Percentiles rank a stretch among this genome's conserved stretches.
These are phyloP conservation scores for Meteorus colon DNA, from an alignment of 2,888 invertebrate species.

Conservation along the genomic window DNA sequence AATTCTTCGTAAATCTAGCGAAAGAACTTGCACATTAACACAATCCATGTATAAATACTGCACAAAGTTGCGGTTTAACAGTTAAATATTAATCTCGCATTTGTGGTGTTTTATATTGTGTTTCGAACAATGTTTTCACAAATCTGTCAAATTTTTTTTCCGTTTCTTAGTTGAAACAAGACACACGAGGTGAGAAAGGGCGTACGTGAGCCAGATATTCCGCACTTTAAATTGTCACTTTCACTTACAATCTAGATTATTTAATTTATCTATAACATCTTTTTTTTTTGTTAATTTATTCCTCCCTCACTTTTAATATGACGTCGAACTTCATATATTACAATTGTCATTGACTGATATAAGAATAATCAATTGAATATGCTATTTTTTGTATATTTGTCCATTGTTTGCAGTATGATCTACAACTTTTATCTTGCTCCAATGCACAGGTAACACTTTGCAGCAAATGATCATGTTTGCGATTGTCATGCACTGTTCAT, in stretches of 20 bases:
- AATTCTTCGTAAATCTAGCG: background rate
- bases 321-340: slow-evolving; percentile 9
- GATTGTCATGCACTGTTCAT: background rate
- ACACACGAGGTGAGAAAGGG: slow-evolving; percentile 69
- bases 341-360: no score
- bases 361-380: no score
- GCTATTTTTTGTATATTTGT: no score
- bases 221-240: slow-evolving; percentile 47
- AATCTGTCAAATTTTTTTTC: slow-evolving; percentile 55
- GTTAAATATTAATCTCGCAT: background rate
- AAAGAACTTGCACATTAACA: slow-evolving; percentile 46
- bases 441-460: background rate
- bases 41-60: slow-evolving; percentile 63
- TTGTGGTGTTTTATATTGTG: slow-evolving; percentile 64
- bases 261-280: slow-evolving; percentile 38
- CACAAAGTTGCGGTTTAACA: slow-evolving; percentile 64
- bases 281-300: slow-evolving; percentile 43
- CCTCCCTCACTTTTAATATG: slow-evolving; percentile 20
- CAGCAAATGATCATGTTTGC: background rate
- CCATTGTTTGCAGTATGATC: background rate
- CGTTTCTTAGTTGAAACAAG: slow-evolving; percentile 67
- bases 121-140: slow-evolving; percentile 60
- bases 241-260: slow-evolving; percentile 11
- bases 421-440: background rate
- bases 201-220: slow-evolving; percentile 48